Evolutionary conservation across 2,888 invertebrate species (phyloP).

Genomic region (Andrena trimmerana): DNA sequence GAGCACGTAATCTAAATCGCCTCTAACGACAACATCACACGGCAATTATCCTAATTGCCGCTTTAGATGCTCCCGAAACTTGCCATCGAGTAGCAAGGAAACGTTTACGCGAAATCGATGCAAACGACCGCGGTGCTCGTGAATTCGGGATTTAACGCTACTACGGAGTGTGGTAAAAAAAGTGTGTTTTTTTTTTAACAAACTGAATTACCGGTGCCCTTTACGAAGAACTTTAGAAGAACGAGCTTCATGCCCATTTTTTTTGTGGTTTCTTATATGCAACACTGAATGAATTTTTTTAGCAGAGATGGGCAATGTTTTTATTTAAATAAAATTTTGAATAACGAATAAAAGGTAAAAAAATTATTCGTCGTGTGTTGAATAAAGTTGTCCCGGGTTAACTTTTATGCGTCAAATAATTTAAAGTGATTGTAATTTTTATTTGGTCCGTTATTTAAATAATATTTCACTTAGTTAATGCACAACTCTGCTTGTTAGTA

Average conservation of each 20-base stretch:
- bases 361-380: too few relatives aligned
- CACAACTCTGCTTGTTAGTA: too few relatives aligned
- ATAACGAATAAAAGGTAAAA: too few relatives aligned
- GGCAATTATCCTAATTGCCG: slow-evolving; percentile 40
- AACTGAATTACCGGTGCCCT: too few relatives aligned
- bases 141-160: not conserved
- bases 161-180: not conserved
- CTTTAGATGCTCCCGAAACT: slow-evolving; percentile 21
- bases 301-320: too few relatives aligned
- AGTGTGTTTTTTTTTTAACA: not conserved
- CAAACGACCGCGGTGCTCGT: not conserved
- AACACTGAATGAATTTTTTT: not conserved
- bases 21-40: slow-evolving; percentile 27
- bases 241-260: not conserved
- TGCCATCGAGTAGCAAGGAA: not conserved
- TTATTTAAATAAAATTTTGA: too few relatives aligned
- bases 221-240: too few relatives aligned
- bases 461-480: too few relatives aligned
- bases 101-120: slow-evolving; percentile 10
- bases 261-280: not conserved
- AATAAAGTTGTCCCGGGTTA: too few relatives aligned
- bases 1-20: slow-evolving; percentile 33
- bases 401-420: too few relatives aligned
- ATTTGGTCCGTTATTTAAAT: too few relatives aligned
- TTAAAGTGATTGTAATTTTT: too few relatives aligned